Evolutionary conservation across 2,113 vertebrate genomes (phyloP), one percentile per base, ranked within the genome.

Genomic region (Paradoxurus hermaphroditus): DNA sequence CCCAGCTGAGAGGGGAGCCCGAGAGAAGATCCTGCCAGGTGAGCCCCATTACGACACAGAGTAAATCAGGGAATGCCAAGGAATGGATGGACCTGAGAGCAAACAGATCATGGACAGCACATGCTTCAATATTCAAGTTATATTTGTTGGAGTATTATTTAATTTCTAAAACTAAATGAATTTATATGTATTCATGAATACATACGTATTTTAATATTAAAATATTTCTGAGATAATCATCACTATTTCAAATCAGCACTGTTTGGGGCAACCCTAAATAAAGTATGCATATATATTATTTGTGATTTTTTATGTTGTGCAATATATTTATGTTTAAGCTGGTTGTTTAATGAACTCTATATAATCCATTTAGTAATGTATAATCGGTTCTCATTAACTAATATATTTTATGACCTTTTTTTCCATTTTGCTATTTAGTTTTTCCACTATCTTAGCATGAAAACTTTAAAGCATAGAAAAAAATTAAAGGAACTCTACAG

Each of bases 141-240:
- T 39, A 72, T 91, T 88, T 93, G 41, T 73, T 96, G 41, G 73
- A 70, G 4, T 53, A 27, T 84, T 77, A 75, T 78, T 88, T 94
- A 77, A 75, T 78, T 83, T 94, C 62, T 62, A 82, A 29, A 91
- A 93, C 27, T 36, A 93, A 97, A 90, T 73, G 27, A 91, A 96
- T 82, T 79, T 81, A 90, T 53, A 41, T 72, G 49, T 36, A 72
- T 73, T 41, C 59, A 59, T 59, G 25, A 73, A 56, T 56, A 73
- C 8, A 51, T n/a, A 46, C 23, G 16, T 65, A 78, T 51, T 62
- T 86, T 79, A 86, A 90, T 72, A 67, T 65, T 62, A 88, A 84
- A 79, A 68, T 82, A 82, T 44, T 78, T 85, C 18, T 84, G 56
- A 88, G n/a, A 73, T 62, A 86, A 53, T n/a, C 53, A 75, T 87